Percentiles rank a stretch among this genome's conserved stretches.
Conservation (phyloP, 1,140 invertebrate genomes). For the Mercenaria mercenaria region DNA sequence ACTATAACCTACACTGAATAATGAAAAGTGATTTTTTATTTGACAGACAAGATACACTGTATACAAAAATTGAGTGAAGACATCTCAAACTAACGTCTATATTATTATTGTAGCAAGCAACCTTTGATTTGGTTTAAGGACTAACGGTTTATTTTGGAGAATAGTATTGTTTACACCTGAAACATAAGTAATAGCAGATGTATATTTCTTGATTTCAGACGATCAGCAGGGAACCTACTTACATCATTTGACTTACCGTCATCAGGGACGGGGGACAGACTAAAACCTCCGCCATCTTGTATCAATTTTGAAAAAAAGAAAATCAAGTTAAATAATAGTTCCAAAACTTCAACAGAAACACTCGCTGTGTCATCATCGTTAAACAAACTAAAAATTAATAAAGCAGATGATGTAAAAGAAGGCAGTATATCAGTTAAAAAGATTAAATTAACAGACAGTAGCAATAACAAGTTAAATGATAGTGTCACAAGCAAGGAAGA, state of each 20-base stretch:
- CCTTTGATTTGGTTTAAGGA: too few species aligned
- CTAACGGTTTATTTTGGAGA: too few species aligned
- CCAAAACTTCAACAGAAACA: constrained; percentile 1
- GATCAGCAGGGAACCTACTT: constrained; percentile 59
- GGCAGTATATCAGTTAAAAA: not conserved
- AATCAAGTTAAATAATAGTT: constrained; percentile 71
- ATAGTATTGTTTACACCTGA: too few species aligned
- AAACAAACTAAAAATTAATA: constrained; percentile 27
- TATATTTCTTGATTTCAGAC: too few species aligned
- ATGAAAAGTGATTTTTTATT: too few species aligned
- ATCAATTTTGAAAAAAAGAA: constrained; percentile 78
- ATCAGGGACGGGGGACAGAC: constrained; percentile 52
- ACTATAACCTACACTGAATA: too few species aligned
- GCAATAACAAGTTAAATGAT: not conserved
- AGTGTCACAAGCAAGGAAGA: too few species aligned
- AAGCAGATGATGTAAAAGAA: not conserved
- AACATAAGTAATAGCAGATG: too few species aligned
- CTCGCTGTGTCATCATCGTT: not conserved
- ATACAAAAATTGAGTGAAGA: too few species aligned
- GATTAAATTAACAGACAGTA: not conserved
- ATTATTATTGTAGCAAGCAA: too few species aligned
- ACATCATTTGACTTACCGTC: constrained; percentile 63
- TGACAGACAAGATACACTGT: too few species aligned
- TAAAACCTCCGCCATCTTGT: constrained; percentile 81
- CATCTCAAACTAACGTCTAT: too few species aligned